Base-by-base conservation (phyloP, 2,888 invertebrate genomes). In the Caenorhabditis zanzibari region DNA sequence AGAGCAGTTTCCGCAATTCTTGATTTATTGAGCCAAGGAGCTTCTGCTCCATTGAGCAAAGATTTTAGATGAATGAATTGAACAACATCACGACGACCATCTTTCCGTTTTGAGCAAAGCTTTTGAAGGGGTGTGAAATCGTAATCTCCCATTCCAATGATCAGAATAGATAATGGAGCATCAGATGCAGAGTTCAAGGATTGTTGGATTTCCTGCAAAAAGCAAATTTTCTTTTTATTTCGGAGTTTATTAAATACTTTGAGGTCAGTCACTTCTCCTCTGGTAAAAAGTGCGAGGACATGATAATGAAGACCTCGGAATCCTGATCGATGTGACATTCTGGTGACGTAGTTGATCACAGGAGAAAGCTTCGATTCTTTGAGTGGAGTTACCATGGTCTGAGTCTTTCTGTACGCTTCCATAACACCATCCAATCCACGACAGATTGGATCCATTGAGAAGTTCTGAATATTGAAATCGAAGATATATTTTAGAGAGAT, bases 391-490 rank as follows among this genome's bases (percentile, higher is more conserved):
- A 90, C 87, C 52, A 86, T 84, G 12, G 86, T 75, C 54, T 86
- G 86, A 0, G 91, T 86, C 47, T 86, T 90, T 58, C 88, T 79
- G 61, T 90, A 91, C 9, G 91, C 88, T 41, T 88, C 88, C 79
- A 89, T 77, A 2, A 91, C 88, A 35, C 91, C 90, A 58, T 90
- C 90, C 24, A 91, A 56, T 7, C 91, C 91, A 24, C 90, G 88
- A 64, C 90, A 90, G 28, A 89, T 84, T 14, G 91, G 91, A 72
- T 91, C 91, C 44, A 89, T 82, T 12, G 90, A 84, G 52, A 91
- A 88, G 73, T 90, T 91, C 80, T 85, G 68, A 38, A 76, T 63
- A 16, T 2, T 49, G 38, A 38, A 10, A 10, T 38, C 5, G 32
- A 38, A 38, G 2, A 12, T 10, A 12, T 6, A 6, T 38, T 38